Evolutionary conservation across 2,888 invertebrate genomes (phyloP), one percentile per base, ranked within the genome.

Genomic region (Chymomyza caudatula): DNA sequence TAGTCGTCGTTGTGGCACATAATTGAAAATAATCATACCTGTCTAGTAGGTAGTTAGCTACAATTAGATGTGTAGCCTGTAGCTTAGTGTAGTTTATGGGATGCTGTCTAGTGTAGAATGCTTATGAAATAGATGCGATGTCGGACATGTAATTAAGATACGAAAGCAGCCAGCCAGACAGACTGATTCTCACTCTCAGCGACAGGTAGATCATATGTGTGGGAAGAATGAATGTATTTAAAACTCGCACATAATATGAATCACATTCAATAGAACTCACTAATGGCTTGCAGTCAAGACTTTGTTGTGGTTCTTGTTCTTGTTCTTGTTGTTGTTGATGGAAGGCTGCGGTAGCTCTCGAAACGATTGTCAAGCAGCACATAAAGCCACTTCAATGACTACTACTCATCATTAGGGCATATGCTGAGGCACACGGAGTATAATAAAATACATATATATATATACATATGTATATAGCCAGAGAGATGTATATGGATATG

Each of bases 11-110:
- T 52, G 55, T 19, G 4, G 15, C 47, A 47, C 19, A 58, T 74
- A 80, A 80, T 80, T 80, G 80, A 80, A 77, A 80, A 78, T 83
- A 79, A 79, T 79, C 85, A 72, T 61, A 63, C 17, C 51, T 47
- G 71, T 70, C 71, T 67, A 71, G 63, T 59, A 63, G 58, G 15
- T 44, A 61, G 44, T 43, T 22, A 29, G 52, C 6, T 20, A 23
- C 22, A 51, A 42, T 49, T 55, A 54, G 54, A 25, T 66, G 17
- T 66, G 17, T 37, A 37, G 29, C 11, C 11, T 37, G 29, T 37
- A 37, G 29, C 5, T 2, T 49, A 25, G 19, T 43, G 59, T 37
- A 37, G 29, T 37, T 37, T 37, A 37, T 37, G 37, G 4, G 37
- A 37, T 37, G 37, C 37, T 11, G 54, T 8, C 4, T 49, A 25